Evolutionary conservation across 2,888 invertebrate genomes (phyloP), one percentile per base, ranked within the genome.

Genomic region (Caenorhabditis drosophilae): DNA sequence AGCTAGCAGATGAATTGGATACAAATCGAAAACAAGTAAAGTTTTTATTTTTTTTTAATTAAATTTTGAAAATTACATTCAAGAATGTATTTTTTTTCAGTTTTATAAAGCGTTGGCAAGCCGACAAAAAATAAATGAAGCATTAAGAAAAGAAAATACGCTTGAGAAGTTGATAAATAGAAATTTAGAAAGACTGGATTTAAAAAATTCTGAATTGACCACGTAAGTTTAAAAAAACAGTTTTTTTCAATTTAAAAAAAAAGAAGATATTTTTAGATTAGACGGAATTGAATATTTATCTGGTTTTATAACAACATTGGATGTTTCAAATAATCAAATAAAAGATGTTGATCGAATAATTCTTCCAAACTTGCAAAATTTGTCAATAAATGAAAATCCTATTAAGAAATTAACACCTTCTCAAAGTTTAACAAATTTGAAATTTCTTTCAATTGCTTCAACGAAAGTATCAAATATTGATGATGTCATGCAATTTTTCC

Each of bases 321-420:
- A 67, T 54, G 35, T 74, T 1, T 15, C 51, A 7, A 72, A 68
- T 11, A 76, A 76, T 46, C n/a, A 47, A 20, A 22, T 76, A 25
- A 51, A 20, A 26, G 55, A 64, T 15, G 27, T 63, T 16, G 61
- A 62, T 25, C 58, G 67, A n/a, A 44, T 73, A 20, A 52, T 64
- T 15, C 64, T 74, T 4, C 73, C 73, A 3, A 69, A 67, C 50
- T 48, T 75, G 27, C 51, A 55, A n/a, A 23, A 16, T 18, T 51
- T 76, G 48, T 67, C 60, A 23, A 31, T 77, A 6, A 53, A 68
- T 36, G 73, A 73, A 49, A 75, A 74, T 55, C 73, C 73, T 11
- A 70, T 73, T 27, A 40, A 61, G 18, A 51, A 42, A 52, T 57
- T 12, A 22, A 16, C 9, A 27, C 16, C 26, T 15, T 47, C 56